Percentiles rank a stretch among this genome's conserved stretches.
Conservation (phyloP, 2,888 invertebrate species). For the Lochmaea crataegi region DNA sequence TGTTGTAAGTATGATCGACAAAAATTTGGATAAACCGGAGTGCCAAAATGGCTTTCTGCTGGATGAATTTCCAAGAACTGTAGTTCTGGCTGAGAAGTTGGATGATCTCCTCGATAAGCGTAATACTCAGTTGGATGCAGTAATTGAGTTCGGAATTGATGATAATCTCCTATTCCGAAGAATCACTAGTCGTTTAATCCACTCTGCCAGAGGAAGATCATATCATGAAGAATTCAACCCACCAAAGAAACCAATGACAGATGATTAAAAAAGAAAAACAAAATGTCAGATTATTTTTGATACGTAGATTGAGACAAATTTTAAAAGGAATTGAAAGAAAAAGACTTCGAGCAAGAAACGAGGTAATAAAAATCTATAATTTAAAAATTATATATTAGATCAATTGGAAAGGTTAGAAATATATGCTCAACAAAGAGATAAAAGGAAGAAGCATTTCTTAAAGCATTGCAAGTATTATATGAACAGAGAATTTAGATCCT, state of each 20-base stretch:
- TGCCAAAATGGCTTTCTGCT: conserved; percentile 95
- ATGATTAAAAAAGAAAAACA: too few relatives aligned
- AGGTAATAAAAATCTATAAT: too few relatives aligned
- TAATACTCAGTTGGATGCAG: conserved; percentile 86
- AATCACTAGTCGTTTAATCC: conserved; percentile 93
- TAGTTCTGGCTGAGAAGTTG: conserved; percentile 94
- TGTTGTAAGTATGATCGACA: conserved; percentile 94
- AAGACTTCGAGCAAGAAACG: too few relatives aligned
- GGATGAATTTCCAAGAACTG: conserved; percentile 97
- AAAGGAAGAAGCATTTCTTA: too few relatives aligned
- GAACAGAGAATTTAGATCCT: too few relatives aligned
- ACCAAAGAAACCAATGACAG: conserved; percentile 90
- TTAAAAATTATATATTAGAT: too few relatives aligned
- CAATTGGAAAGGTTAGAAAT: too few relatives aligned
- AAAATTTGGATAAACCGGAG: conserved; percentile 88
- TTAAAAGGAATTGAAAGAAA: too few relatives aligned
- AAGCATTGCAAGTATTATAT: too few relatives aligned
- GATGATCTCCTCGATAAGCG: conserved; percentile 87
- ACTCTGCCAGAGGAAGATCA: conserved; percentile 89
- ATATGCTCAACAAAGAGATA: too few relatives aligned
- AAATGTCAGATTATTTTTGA: too few relatives aligned
- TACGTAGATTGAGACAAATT: too few relatives aligned
- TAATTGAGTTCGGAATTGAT: conserved; percentile 93
- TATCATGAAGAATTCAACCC: conserved; percentile 98
- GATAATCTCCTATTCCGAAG: conserved; percentile 88